A percentile compares a stretch with the other conserved stretches of the same genome.
Conservation (phyloP, 2,888 invertebrate species). For the Melanostoma mellinum region DNA sequence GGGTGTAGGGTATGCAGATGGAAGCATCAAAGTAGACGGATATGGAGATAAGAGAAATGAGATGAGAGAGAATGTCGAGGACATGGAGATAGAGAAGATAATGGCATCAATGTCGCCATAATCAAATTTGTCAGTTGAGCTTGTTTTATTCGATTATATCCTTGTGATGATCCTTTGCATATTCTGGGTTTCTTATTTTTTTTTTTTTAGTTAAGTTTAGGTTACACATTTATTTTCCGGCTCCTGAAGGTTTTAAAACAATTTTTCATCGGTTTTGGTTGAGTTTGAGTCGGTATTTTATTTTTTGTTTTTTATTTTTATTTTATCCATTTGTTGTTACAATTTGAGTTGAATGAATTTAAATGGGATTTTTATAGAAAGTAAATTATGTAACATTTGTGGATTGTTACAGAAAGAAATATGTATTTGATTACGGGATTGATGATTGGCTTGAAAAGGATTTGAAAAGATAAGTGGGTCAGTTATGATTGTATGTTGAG, state of each 20-base stretch:
- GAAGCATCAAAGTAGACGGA: conserved; percentile 54
- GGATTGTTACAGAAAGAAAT: conserved; percentile 10
- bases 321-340: conserved; percentile 17
- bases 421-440: conserved; percentile 6
- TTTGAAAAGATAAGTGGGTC: conserved; percentile 14
- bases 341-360: conserved; percentile 55
- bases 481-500: background rate
- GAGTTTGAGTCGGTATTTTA: conserved; percentile 18
- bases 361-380: conserved; percentile 30
- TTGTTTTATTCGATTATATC: conserved; percentile 72
- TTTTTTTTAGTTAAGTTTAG: conserved; percentile 9
- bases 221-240: conserved; percentile 23
- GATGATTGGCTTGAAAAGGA: conserved; percentile 20
- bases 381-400: conserved; percentile 31
- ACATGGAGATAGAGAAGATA: conserved; percentile 61
- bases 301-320: background rate
- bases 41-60: conserved; percentile 58
- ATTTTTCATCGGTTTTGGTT: conserved; percentile 31
- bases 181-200: conserved; percentile 33
- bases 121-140: conserved; percentile 73
- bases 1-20: conserved; percentile 12
- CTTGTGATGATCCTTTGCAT: conserved; percentile 70
- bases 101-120: conserved; percentile 73
- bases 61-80: conserved; percentile 44
- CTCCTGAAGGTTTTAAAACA: conserved; percentile 42